Percentiles rank a stretch among this genome's conserved stretches.
phyloP scores from a whole-genome alignment of 2,797 vertebrate species.

The Enteromius paludinosus region DNA sequence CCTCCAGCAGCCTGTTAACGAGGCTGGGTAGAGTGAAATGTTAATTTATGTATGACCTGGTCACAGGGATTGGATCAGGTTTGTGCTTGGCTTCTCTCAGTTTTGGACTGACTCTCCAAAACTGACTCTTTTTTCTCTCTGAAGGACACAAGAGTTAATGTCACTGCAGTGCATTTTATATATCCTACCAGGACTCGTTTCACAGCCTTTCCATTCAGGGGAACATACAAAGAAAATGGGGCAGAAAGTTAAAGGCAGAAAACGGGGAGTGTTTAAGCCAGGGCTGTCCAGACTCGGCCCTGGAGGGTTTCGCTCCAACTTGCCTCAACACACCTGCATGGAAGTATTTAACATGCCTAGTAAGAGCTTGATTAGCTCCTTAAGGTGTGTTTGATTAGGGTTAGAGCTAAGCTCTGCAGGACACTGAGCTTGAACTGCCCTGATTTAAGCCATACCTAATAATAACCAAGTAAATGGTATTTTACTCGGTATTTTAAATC shows the following conservation, averaged over 20 bases:
- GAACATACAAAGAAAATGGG: not conserved
- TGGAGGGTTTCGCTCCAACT: no score
- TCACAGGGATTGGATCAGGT: constrained; percentile 46
- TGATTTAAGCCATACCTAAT: not conserved
- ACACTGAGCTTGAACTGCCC: no score
- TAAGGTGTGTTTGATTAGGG: no score
- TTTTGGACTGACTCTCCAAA: not conserved
- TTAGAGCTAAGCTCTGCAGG: no score
- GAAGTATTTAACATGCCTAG: no score
- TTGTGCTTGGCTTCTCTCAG: constrained; percentile 29
- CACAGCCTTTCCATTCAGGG: constrained; percentile 16
- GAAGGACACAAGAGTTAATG: constrained; percentile 14
- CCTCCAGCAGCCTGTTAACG: constrained; percentile 56
- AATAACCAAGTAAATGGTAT: not conserved
- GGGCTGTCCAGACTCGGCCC: no score
- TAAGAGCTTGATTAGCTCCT: no score
- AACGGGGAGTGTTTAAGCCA: not conserved
- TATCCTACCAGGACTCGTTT: constrained; percentile 30
- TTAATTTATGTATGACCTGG: constrained; percentile 62
- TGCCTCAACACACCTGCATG: no score
- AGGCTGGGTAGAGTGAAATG: constrained; percentile 52
- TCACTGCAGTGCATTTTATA: constrained; percentile 26
- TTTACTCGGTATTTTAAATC: no score
- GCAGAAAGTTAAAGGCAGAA: not conserved
- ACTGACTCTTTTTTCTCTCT: not conserved